These are phyloP conservation scores for Montipora efflorescens DNA, from an alignment of 64 coral and sea anemone genomes.

Conservation along the genomic window DNA sequence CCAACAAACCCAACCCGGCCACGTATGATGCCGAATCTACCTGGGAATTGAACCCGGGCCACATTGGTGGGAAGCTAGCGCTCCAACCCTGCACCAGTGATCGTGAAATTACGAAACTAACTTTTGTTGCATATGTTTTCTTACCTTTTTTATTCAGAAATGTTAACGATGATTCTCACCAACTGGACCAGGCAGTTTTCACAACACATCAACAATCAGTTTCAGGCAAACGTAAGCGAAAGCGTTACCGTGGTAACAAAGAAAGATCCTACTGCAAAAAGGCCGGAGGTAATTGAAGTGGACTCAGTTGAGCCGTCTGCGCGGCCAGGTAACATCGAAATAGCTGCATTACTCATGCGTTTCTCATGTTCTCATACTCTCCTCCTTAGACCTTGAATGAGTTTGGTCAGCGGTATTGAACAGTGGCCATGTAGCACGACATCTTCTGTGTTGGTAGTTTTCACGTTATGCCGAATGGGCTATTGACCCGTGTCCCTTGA, in stretches of 20 bases:
- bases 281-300: constrained; percentile 13
- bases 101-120: neutral
- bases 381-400: no score
- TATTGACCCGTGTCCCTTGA: no score
- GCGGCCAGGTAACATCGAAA: neutral
- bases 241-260: neutral
- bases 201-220: neutral
- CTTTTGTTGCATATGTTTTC: neutral
- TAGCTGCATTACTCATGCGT: neutral
- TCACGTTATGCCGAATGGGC: no score
- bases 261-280: neutral
- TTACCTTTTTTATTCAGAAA: neutral
- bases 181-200: constrained; percentile 31
- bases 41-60: no score
- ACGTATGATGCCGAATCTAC: no score
- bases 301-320: constrained; percentile 1
- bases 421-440: no score
- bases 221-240: neutral
- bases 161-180: neutral
- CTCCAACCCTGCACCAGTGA: no score
- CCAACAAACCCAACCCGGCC: no score
- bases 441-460: no score
- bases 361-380: no score
- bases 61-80: no score
- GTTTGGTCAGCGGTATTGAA: no score